Evolutionary conservation across 2,888 invertebrate genomes (phyloP).

Genomic region (Trichogramma evanescens): DNA sequence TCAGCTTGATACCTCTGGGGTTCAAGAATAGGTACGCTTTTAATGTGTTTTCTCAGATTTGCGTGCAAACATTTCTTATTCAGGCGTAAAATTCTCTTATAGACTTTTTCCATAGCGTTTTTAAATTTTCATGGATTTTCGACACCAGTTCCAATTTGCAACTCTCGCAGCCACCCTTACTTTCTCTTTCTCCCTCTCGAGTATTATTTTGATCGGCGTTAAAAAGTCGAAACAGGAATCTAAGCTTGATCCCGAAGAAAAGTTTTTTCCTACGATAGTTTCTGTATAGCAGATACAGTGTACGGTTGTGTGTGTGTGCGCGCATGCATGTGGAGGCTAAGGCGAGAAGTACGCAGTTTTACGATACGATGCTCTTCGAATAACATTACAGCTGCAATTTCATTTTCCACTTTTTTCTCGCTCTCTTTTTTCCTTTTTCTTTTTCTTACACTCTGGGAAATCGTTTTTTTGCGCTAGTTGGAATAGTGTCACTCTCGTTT

Average conservation of each 20-base stretch:
- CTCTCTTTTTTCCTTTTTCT: constrained; percentile 3
- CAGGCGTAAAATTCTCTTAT: too few species aligned
- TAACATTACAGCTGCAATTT: constrained; percentile 6
- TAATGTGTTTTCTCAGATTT: too few species aligned
- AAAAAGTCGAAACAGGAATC: constrained; percentile 18
- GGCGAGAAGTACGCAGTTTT: constrained; percentile 5
- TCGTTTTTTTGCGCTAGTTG: too few species aligned
- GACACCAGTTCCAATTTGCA: constrained; percentile 7
- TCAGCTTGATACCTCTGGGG: too few species aligned
- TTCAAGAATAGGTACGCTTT: too few species aligned
- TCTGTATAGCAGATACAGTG: too few species aligned
- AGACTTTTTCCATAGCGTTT: too few species aligned
- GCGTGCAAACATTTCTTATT: too few species aligned
- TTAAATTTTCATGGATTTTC: too few species aligned
- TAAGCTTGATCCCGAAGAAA: not conserved
- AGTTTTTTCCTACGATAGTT: not conserved
- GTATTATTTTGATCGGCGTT: constrained; percentile 7
- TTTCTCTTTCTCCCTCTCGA: too few species aligned
- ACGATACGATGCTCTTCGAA: constrained; percentile 10
- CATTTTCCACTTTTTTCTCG: not conserved
- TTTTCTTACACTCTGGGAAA: not conserved
- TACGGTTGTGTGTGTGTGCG: too few species aligned
- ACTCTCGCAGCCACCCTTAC: not conserved
- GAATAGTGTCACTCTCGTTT: too few species aligned
- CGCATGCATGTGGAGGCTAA: not conserved